These are phyloP conservation scores for Aptenodytes patagonicus DNA, from an alignment of 2,113 vertebrate genomes.

Conservation along the genomic window DNA sequence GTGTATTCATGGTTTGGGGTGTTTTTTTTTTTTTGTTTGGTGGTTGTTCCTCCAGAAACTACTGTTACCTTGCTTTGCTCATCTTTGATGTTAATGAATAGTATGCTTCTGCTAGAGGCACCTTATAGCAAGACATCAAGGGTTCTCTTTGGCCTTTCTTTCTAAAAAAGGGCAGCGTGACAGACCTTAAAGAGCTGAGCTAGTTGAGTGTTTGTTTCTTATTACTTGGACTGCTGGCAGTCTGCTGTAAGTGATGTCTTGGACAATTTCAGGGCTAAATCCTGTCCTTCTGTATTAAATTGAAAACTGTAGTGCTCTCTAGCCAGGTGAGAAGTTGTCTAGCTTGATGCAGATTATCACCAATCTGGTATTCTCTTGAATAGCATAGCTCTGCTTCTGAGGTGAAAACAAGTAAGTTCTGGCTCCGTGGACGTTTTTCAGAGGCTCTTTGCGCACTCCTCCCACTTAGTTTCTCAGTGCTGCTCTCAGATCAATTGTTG, in stretches of 20 bases:
- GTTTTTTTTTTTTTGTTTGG: background rate
- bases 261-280: background rate
- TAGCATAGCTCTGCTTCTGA: background rate
- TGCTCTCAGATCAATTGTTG: background rate
- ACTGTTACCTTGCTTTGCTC: background rate
- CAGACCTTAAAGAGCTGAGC: background rate
- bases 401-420: background rate
- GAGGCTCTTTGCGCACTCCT: background rate
- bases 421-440: background rate
- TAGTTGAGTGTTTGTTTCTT: background rate
- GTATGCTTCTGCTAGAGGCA: background rate
- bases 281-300: background rate
- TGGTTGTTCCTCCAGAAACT: background rate
- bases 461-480: background rate
- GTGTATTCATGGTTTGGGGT: background rate
- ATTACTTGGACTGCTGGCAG: background rate
- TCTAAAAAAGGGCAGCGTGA: background rate
- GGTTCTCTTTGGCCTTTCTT: background rate
- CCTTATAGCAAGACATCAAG: background rate
- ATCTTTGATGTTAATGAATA: background rate
- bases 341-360: background rate
- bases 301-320: background rate
- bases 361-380: background rate
- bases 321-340: background rate
- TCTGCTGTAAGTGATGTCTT: background rate